Conservation (phyloP, 2,113 vertebrate genomes). For the Petroica traversi region DNA sequence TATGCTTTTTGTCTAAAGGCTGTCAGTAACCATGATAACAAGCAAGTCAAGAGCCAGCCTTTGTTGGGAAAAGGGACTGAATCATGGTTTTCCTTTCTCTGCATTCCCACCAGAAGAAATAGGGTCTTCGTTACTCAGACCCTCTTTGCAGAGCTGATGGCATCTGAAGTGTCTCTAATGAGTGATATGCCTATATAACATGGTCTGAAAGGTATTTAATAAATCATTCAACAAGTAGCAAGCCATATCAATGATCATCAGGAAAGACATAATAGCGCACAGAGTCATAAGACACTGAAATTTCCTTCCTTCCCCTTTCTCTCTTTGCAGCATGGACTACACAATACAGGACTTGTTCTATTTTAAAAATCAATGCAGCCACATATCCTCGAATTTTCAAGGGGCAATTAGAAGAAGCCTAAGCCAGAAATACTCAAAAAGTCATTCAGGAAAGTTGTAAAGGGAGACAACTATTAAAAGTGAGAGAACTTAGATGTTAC, state of each 20-base stretch:
- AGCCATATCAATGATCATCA: conserved; percentile 10
- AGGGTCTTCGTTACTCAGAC: not conserved
- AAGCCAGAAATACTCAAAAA: not conserved
- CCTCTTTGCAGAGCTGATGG: not conserved
- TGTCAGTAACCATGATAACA: not conserved
- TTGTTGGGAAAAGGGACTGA: not conserved
- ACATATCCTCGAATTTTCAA: not conserved
- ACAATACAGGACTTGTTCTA: not conserved
- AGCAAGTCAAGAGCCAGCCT: not conserved
- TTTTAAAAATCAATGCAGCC: not conserved
- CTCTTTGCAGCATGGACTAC: not conserved
- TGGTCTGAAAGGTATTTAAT: not conserved
- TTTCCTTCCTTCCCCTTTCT: not conserved
- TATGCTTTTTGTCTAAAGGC: not conserved
- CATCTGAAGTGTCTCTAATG: not conserved
- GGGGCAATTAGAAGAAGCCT: not conserved
- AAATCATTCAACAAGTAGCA: not conserved
- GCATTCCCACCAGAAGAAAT: not conserved
- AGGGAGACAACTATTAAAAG: not conserved
- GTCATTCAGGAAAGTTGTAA: not conserved
- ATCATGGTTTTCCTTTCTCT: not conserved
- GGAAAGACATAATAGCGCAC: not conserved
- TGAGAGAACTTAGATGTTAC: not conserved
- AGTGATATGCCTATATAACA: not conserved
- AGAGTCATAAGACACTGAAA: not conserved